Conservation (phyloP, 2,888 invertebrate species). For the Brachylomia viminalis region DNA sequence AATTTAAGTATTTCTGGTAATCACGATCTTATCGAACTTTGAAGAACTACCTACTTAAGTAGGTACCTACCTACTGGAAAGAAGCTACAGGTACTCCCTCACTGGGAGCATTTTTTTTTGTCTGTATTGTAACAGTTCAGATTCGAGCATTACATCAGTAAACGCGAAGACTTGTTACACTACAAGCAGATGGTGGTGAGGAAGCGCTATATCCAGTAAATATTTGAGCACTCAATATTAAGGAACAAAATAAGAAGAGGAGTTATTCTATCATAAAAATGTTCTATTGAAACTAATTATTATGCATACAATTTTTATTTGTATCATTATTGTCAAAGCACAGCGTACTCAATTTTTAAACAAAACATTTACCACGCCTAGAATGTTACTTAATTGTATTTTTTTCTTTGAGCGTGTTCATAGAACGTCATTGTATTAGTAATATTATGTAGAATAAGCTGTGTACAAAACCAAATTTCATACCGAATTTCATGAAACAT, state of each 20-base stretch:
- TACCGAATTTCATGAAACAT: slow-evolving; percentile 12
- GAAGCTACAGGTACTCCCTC: background rate
- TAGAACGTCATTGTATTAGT: background rate
- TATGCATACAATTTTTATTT: background rate
- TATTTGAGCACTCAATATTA: background rate
- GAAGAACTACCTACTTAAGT: background rate
- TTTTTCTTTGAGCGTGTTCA: background rate
- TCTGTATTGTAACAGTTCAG: background rate
- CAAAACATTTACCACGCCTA: too few relatives aligned
- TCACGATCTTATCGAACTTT: background rate
- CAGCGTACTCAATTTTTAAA: too few relatives aligned
- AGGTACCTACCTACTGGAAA: background rate
- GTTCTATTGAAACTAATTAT: background rate
- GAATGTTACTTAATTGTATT: too few relatives aligned
- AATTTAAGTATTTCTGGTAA: background rate
- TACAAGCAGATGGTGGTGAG: background rate
- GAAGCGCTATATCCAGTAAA: background rate
- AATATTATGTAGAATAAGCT: background rate
- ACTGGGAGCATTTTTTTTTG: background rate
- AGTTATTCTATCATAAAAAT: background rate
- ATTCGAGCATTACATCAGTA: background rate
- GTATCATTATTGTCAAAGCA: background rate
- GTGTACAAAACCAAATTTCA: background rate
- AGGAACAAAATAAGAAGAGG: background rate
- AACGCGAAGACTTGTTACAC: background rate